These are phyloP conservation scores for Hyperoplus lanceolatus DNA, from an alignment of 2,797 vertebrate genomes.

Conservation along the genomic window DNA sequence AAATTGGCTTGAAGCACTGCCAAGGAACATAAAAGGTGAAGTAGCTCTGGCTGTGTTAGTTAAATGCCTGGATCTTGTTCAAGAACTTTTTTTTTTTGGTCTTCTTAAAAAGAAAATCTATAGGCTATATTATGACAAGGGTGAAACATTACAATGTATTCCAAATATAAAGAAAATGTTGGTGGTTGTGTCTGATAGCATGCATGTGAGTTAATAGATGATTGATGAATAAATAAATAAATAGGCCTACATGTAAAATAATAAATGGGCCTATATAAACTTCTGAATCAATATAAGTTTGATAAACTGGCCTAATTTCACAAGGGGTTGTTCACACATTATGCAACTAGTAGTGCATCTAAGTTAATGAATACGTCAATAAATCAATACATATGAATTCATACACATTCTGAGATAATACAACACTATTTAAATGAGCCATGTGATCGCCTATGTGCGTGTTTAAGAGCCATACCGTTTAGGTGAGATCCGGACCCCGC, in stretches of 20 bases:
- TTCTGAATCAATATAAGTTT: neutral
- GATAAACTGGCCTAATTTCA: slow-evolving; percentile 19
- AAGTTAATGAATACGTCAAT: neutral
- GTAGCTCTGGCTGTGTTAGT: neutral
- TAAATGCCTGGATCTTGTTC: neutral
- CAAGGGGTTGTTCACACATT: neutral
- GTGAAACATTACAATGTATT: neutral
- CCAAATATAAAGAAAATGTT: neutral
- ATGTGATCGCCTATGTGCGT: neutral
- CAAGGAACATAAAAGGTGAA: slow-evolving; percentile 22
- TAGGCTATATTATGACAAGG: neutral
- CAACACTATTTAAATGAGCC: neutral
- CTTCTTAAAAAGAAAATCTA: neutral
- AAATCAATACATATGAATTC: neutral
- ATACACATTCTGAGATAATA: neutral
- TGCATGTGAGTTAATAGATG: neutral
- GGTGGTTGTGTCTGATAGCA: too few relatives aligned
- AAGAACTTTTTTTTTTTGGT: neutral
- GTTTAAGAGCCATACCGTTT: slow-evolving; percentile 82
- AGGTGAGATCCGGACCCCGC: slow-evolving; percentile 88
- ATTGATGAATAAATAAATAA: neutral
- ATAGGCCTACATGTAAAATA: neutral
- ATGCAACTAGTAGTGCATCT: neutral
- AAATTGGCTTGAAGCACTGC: slow-evolving; percentile 20
- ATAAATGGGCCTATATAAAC: neutral